Base-by-base conservation (phyloP, 1,140 invertebrate genomes). In the Aphelenchoides avenae region DNA sequence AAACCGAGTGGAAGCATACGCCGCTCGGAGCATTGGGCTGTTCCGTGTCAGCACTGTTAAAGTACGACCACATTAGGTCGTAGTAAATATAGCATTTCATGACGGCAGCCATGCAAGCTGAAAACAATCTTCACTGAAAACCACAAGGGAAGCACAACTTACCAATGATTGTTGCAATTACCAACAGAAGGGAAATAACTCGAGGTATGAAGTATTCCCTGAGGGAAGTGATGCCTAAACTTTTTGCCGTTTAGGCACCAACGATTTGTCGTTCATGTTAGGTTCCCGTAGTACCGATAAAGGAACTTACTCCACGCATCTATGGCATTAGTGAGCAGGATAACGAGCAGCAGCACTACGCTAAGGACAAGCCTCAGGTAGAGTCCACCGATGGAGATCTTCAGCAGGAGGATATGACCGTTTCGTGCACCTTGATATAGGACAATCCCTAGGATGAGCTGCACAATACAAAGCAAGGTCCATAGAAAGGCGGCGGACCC, bases 51-150 rank as follows among this genome's bases (percentile, higher is more conserved):
- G 24, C 26, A 36, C 18, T 18, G 11, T 36, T 13, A 36, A 36
- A 36, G 13, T 13, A 36, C 18, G 34, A 15, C 13, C 34, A n/a
- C 15, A 46, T 24, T 46, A 30, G 43, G 3, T 15, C n/a, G 13
- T n/a, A 46, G 13, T 46, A 46, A 3, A 46, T 36, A 46, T 46
- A 46, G 43, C 26, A 46, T n/a, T 26, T 15, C 15, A 30, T 29
- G n/a, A 46, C 13, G n/a, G 24, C 24, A 13, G 15, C 15, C 5
- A 46, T 36, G 43, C 15, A 46, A n/a, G 34, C 3, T 4, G 34
- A 27, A 4, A 46, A 24, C 3, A 46, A 13, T n/a, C 26, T 46
- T 36, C n/a, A n/a, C n/a, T n/a, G 26, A 3, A n/a, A 30, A 46
- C 11, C 43, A 46, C 5, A 36, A 46, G 11, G 34, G 26, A n/a